Base-by-base conservation (phyloP, 2,113 vertebrate species). In the Actenoides lindsayi region DNA sequence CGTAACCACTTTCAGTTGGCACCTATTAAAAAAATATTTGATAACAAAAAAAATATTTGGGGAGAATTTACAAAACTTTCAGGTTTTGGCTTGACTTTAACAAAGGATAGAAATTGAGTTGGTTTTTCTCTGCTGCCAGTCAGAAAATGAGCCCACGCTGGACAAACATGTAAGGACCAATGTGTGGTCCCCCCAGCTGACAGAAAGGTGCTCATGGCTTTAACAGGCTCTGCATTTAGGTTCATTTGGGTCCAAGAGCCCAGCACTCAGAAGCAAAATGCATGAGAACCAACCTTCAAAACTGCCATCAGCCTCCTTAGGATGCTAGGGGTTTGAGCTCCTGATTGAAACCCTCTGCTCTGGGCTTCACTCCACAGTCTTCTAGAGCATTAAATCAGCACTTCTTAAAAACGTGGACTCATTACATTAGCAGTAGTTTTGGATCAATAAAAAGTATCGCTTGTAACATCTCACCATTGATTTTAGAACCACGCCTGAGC, bases 401-500 rank as follows among this genome's bases (percentile, higher is more conserved):
- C 35, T 82, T 92, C 11, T 5, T 5, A 83, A 78, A 78, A 73
- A 56, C 1, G 18, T 13, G 30, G 57, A 54, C 68, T 94, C 67
- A 41, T 68, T 83, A 76, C 11, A 2, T 85, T 35, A 84, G 57
- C 73, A 69, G 62, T 50, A 71, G 89, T 92, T 91, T 35, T 42
- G 48, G 77, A 87, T 94, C 77, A 87, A 87, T 95, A 89, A 24
- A 62, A 87, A 69, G 42, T 23, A 94, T 73, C 31, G 48, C 74
- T 62, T 65, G n/a, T 21, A 69, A 56, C 9, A 27, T 70, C 69
- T 70, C 25, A 2, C 6, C 74, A 73, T 65, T 62, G 70, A 87
- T 93, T 94, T 94, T 50, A 85, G 87, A 57, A 87, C 70, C 53
- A 11, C 1, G 1, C 16, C 79, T 64, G 20, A 87, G 64, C 39